Evolutionary conservation across 2,797 vertebrate genomes (phyloP).

Genomic region (Gypaetus barbatus): DNA sequence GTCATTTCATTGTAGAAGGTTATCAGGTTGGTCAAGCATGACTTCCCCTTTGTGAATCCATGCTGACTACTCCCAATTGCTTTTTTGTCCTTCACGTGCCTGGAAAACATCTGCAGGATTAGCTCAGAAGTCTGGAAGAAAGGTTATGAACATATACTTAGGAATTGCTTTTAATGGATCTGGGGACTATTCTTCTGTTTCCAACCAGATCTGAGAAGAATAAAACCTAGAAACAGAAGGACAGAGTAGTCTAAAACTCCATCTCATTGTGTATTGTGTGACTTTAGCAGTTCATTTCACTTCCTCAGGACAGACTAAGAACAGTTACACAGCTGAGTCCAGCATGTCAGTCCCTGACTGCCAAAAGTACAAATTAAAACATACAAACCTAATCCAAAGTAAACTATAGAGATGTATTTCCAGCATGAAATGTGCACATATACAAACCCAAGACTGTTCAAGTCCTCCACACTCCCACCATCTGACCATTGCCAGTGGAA

Average conservation of each 20-base stretch:
- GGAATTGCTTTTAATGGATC: neutral
- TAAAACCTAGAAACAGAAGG: neutral
- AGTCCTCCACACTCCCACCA: neutral
- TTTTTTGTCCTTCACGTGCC: neutral
- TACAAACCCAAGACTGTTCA: neutral
- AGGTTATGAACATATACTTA: neutral
- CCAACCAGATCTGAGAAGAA: neutral
- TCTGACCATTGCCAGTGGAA: neutral
- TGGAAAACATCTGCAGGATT: neutral
- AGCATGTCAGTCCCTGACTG: neutral
- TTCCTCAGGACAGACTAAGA: neutral
- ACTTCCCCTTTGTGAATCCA: neutral
- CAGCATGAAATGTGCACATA: neutral
- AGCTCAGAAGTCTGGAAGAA: neutral
- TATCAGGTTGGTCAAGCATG: neutral
- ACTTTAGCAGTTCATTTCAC: constrained; percentile 13
- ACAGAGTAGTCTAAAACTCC: neutral
- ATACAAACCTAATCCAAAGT: constrained; percentile 16
- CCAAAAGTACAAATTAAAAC: constrained; percentile 26
- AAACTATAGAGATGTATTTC: neutral
- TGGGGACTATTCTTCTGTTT: neutral
- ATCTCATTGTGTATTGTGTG: neutral
- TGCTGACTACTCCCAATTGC: neutral
- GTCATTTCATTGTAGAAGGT: neutral
- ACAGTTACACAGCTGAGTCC: neutral